Conservation (phyloP, 2,797 vertebrate genomes). For the Scolopax bukidnonensis region DNA sequence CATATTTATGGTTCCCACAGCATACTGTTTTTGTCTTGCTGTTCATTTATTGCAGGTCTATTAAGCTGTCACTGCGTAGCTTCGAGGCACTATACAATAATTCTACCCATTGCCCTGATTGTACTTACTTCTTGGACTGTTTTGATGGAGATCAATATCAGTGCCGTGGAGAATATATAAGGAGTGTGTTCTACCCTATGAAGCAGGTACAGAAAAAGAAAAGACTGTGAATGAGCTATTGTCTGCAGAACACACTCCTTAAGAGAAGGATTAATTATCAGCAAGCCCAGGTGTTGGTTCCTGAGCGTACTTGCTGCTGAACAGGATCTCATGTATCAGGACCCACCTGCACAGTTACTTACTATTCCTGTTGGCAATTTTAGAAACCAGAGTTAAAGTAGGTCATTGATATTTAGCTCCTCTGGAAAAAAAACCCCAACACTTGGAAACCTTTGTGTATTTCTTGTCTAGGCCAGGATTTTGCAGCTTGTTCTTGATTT, state of each 20-base stretch:
- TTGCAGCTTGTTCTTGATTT: neutral
- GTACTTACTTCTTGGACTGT: neutral
- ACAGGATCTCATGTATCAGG: neutral
- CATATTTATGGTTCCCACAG: conserved; percentile 59
- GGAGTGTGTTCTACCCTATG: neutral
- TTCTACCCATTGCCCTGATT: neutral
- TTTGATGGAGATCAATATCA: neutral
- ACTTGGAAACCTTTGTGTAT: neutral
- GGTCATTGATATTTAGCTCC: neutral
- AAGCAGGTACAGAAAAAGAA: neutral
- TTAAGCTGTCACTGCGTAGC: conserved; percentile 45
- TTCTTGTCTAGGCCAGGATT: neutral
- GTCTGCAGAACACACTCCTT: neutral
- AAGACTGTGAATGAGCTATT: neutral
- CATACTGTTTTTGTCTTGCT: conserved; percentile 20
- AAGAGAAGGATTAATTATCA: neutral
- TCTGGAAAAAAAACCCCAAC: neutral
- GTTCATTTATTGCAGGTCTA: conserved; percentile 48
- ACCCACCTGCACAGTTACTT: neutral
- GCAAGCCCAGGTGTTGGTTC: neutral
- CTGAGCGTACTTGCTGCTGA: neutral
- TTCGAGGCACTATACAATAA: neutral
- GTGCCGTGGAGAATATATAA: neutral
- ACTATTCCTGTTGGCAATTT: neutral
- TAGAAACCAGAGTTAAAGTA: neutral